These are phyloP conservation scores for Dendrocincla fuliginosa DNA, from an alignment of 2,797 vertebrate species.

Conservation along the genomic window DNA sequence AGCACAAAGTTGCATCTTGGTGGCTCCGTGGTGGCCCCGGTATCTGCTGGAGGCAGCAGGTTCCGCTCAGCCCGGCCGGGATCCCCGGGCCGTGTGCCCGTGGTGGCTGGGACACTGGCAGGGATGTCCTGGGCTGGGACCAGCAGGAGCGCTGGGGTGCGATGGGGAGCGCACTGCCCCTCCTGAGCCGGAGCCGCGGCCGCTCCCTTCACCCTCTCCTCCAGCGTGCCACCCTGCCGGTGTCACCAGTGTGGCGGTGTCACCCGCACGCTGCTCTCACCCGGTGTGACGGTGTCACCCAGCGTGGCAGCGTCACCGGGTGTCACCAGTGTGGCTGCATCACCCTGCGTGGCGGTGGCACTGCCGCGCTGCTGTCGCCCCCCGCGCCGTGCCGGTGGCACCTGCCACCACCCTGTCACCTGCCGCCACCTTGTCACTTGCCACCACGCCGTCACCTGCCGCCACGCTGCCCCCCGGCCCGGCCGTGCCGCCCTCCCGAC, in stretches of 20 bases:
- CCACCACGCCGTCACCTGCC: too few species aligned
- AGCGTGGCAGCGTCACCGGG: neutral
- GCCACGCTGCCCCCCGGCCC: too few species aligned
- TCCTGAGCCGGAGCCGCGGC: neutral
- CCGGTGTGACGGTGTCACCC: neutral
- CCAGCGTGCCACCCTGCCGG: neutral
- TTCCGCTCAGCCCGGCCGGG: neutral
- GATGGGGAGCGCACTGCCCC: neutral
- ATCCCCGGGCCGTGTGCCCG: neutral
- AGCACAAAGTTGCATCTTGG: slow-evolving; percentile 44
- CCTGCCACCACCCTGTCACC: too few species aligned
- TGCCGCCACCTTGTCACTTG: too few species aligned
- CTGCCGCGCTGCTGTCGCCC: neutral
- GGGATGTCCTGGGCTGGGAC: neutral
- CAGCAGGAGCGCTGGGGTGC: neutral
- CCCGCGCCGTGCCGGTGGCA: neutral
- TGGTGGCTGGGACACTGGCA: fast-evolving
- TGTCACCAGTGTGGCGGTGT: neutral
- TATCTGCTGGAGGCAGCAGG: neutral
- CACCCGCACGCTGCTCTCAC: neutral
- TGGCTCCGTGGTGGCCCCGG: neutral
- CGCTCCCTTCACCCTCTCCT: neutral
- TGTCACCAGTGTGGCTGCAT: neutral
- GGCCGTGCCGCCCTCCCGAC: too few species aligned
- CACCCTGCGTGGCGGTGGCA: neutral